A percentile compares a stretch with the other conserved stretches of the same genome.
Evolutionary conservation across 2,797 vertebrate species (phyloP).

Genomic region (Peromyscus nudipes): DNA sequence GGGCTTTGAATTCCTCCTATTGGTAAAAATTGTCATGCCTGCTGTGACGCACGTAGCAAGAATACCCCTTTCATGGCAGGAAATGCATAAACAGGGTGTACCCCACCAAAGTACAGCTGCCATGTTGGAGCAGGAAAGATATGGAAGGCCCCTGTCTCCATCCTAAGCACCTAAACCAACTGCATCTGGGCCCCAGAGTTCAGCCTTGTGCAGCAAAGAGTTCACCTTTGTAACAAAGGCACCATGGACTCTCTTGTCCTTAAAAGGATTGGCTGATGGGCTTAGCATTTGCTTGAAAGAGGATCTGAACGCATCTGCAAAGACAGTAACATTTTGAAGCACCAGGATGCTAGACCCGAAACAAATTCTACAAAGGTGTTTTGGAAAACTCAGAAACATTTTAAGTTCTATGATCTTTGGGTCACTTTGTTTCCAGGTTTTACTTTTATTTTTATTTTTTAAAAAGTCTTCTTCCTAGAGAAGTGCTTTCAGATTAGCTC

Average conservation of each 20-base stretch:
- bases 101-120: too few species aligned
- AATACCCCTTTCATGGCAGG: neutral
- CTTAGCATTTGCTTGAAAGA: neutral
- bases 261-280: neutral
- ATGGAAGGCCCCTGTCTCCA: neutral
- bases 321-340: neutral
- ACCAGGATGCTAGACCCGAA: neutral
- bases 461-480: neutral
- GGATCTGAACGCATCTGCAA: neutral
- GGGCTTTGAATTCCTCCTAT: neutral
- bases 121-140: neutral
- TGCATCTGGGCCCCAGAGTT: neutral
- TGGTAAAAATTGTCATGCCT: neutral
- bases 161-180: neutral
- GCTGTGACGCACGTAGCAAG: neutral
- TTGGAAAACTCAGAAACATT: slow-evolving; percentile 1
- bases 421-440: slow-evolving; percentile 33
- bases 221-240: neutral
- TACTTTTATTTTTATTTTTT: neutral
- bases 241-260: too few species aligned
- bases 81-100: fast-evolving
- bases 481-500: slow-evolving; percentile 49
- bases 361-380: neutral
- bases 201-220: neutral
- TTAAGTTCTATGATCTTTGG: slow-evolving; percentile 21